Evolutionary conservation across 2,888 invertebrate genomes (phyloP), one percentile per base, ranked within the genome.

Genomic region (Electrophaes corylata): DNA sequence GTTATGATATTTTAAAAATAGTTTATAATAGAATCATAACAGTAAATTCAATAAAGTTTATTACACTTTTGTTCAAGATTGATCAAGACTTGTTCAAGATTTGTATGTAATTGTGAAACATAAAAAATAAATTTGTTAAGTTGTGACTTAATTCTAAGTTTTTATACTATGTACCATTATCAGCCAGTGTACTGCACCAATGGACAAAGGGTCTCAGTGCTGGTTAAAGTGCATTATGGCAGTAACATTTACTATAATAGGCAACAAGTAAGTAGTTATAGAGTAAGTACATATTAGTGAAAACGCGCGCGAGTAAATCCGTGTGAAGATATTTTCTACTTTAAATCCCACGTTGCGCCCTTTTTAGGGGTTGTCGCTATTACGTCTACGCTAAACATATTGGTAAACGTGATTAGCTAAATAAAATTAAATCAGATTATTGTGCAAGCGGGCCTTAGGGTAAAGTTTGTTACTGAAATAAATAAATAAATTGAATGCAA

Each of bases 171-270:
- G 54, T 62, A 62, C 12, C 62, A 23, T 11, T 56, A 58, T 31
- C 35, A 55, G 19, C 23, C 56, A 19, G 56, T 60, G 5, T 47
- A 54, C 16, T 51, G 50, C 18, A 62, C 62, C 0, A 58, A 55
- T 16, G 62, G 58, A 4, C 31, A 41, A 26, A 18, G 47, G 0
- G 44, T 39, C 1, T 39, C 39, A 23, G 55, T 60, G 20, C 19
- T 57, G 1, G 56, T 56, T 6, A 49, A 52, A 49, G 57, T 60
- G 18, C 4, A 35, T 1, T 49, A 50, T 6, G 19, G 16, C 29
- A 18, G 33, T 50, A 37, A 47, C 41, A 14, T 8, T 10, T 20
- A 12, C 4, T 20, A 20, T 43, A 43, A 4, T n/a, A 8, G 12
- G 43, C 43, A 16, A 37, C 37, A 37, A 10, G 37, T 37, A 37